These are phyloP conservation scores for Iphiclides podalirius DNA, from an alignment of 2,888 invertebrate genomes.

Conservation along the genomic window DNA sequence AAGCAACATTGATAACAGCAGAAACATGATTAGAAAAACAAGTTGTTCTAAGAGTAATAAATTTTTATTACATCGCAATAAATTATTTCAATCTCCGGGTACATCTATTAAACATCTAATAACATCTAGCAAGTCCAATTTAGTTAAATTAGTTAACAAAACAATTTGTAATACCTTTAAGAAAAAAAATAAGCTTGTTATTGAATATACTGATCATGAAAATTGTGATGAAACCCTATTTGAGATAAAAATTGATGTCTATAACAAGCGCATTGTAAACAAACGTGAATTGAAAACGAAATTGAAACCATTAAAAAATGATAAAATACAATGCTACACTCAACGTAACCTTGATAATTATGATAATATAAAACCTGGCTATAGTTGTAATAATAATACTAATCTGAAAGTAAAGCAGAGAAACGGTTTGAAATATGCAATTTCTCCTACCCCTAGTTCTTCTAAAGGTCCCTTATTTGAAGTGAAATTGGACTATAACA, in stretches of 20 bases:
- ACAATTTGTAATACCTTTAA: background rate
- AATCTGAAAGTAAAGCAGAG: constrained; percentile 10
- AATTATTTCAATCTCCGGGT: background rate
- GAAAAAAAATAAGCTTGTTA: background rate
- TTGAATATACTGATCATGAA: constrained; percentile 17
- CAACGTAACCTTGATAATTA: background rate
- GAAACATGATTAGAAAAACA: background rate
- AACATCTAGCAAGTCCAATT: background rate
- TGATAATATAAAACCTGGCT: background rate
- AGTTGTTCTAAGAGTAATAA: background rate
- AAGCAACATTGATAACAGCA: no score
- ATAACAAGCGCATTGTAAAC: constrained; percentile 38
- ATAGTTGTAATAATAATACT: background rate
- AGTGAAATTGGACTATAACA: constrained; percentile 39
- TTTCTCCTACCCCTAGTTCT: constrained; percentile 29
- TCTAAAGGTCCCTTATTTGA: constrained; percentile 30
- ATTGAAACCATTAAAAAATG: constrained; percentile 31
- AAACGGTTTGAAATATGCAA: constrained; percentile 9
- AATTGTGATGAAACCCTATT: constrained; percentile 35
- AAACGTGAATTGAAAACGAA: constrained; percentile 37
- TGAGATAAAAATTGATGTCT: constrained; percentile 40
- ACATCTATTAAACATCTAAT: background rate
- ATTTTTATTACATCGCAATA: background rate
- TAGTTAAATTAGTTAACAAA: background rate
- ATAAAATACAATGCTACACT: constrained; percentile 20